Conservation (phyloP, 2,113 vertebrate species). For the Otus sunia region DNA sequence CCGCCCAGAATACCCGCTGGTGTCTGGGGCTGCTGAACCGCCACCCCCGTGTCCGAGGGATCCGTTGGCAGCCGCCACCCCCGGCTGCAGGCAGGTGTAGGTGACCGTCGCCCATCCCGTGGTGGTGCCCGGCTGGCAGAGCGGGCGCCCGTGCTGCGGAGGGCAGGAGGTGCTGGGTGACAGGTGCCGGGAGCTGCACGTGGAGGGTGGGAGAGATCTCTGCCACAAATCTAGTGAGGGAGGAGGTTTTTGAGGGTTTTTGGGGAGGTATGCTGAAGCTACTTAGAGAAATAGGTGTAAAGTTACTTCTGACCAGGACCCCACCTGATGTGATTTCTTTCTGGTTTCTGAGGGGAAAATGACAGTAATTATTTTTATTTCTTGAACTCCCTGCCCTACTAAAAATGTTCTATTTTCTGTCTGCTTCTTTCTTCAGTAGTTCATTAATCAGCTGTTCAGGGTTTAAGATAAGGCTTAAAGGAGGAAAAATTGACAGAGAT, state of each 20-base stretch:
- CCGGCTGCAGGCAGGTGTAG: not conserved
- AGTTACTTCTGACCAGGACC: not conserved
- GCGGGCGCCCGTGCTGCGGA: not conserved
- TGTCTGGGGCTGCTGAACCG: not conserved
- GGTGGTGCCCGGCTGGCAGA: not conserved
- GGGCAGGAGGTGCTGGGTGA: not conserved
- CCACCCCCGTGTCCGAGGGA: accelerated
- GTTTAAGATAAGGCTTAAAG: not conserved
- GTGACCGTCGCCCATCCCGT: accelerated
- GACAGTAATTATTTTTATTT: not conserved
- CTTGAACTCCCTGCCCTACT: not conserved
- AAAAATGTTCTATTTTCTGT: not conserved
- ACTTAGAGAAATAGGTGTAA: too few species aligned
- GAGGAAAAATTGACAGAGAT: not conserved
- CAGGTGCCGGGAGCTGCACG: accelerated
- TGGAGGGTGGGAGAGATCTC: not conserved
- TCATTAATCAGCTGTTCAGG: not conserved
- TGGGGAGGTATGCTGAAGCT: accelerated
- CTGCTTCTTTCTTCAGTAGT: not conserved
- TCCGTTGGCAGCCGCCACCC: accelerated
- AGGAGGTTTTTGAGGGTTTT: too few species aligned
- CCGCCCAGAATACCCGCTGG: accelerated
- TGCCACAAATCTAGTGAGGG: not conserved
- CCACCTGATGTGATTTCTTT: not conserved
- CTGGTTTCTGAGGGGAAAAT: not conserved